A percentile compares a stretch with the other conserved stretches of the same genome.
Conservation (phyloP, 2,113 vertebrate genomes). For the Nothoprocta pentlandii region DNA sequence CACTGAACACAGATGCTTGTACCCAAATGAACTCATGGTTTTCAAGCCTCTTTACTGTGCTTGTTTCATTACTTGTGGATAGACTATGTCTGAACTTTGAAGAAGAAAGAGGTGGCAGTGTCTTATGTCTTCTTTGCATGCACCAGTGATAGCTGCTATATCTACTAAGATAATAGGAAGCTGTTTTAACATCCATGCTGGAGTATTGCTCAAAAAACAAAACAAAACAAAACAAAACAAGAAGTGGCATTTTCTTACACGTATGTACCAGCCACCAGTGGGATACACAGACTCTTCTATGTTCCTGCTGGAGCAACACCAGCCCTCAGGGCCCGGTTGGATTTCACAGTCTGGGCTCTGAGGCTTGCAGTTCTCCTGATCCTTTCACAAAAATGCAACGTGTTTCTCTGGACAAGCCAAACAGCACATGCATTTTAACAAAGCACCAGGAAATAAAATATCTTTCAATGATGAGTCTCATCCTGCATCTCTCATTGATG, state of each 20-base stretch:
- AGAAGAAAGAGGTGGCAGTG: not conserved
- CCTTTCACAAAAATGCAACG: not conserved
- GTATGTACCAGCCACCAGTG: not conserved
- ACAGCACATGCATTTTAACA: not conserved
- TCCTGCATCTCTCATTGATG: not conserved
- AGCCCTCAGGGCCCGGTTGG: not conserved
- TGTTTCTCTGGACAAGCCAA: not conserved
- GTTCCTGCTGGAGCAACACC: not conserved
- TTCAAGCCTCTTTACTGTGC: not conserved
- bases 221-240: not conserved
- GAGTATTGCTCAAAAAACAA: not conserved
- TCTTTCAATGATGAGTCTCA: not conserved
- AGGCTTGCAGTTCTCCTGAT: not conserved
- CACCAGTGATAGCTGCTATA: not conserved
- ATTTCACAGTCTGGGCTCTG: constrained; percentile 12
- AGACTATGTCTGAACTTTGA: not conserved
- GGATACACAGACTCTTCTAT: not conserved
- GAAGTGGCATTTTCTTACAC: not conserved
- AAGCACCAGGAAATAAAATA: not conserved
- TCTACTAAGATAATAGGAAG: not conserved
- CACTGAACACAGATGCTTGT: not conserved
- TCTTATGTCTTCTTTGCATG: not conserved
- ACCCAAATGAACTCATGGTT: not conserved
- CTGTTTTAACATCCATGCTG: not conserved
- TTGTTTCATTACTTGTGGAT: not conserved